Evolutionary conservation across 2,113 vertebrate species (phyloP), one percentile per base, ranked within the genome.

Genomic region (Spilogale gracilis): DNA sequence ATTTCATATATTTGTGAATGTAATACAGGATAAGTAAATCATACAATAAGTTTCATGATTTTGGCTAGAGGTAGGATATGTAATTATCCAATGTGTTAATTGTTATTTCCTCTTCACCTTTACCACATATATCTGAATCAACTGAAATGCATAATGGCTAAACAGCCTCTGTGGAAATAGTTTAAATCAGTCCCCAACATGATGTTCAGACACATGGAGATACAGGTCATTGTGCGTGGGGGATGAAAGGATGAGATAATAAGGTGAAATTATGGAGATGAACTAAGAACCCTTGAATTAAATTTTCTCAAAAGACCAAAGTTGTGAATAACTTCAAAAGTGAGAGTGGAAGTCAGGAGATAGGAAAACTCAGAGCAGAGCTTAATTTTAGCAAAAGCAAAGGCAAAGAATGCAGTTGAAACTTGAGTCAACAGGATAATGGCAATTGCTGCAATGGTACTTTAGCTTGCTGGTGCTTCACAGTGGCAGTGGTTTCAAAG

Each of bases 371-470:
- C 30, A 67, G 0, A 27, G 4, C 13, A 83, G 45, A 95, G 21
- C 16, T 27, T 91, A 14, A 14, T n/a, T 48, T 79, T 52, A 60
- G 2, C 23, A 69, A 78, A 80, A 20, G 3, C 20, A 63, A 27
- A 1, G 9, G 6, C 58, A 74, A n/a, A 54, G 5, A 5, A 10
- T 17, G 9, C 52, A 5, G 20, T 8, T 79, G 23, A 52, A 45
- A 2, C 21, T 30, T n/a, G 32, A 83, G 3, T 84, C 56, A 67
- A 76, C 8, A 78, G 52, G 43, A 32, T 60, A 78, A 38, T 21
- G n/a, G 3, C 0, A 60, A 1, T 50, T 56, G 9, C 14, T 32
- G 27, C 3, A 27, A 63, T 52, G 16, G 2, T 4, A 30, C 1
- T 9, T 69, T 60, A 3, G 27, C 54, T 83, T 95, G 17, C 50